These are phyloP conservation scores for Rhinolophus sinicus DNA, from an alignment of 2,113 vertebrate genomes.

Conservation along the genomic window DNA sequence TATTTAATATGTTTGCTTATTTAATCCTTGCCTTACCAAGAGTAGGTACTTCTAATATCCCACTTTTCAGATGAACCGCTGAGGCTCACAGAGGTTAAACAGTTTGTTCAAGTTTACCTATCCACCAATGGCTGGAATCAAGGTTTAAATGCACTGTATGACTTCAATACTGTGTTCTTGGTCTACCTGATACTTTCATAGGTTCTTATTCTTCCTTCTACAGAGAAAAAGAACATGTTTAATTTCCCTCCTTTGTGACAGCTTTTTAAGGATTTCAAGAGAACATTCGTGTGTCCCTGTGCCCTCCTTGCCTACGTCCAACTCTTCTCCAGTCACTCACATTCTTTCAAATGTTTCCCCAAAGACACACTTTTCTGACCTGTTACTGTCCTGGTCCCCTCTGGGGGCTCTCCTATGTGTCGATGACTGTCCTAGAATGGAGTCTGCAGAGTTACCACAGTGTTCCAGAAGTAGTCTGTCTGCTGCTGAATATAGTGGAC, in stretches of 20 bases:
- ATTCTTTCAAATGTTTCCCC: not conserved
- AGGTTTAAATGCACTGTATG: not conserved
- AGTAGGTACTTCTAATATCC: not conserved
- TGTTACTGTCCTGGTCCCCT: not conserved
- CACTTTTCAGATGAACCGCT: not conserved
- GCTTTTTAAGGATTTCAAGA: not conserved
- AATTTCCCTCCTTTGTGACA: not conserved
- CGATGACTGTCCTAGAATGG: not conserved
- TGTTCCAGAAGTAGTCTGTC: not conserved
- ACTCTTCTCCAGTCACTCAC: not conserved
- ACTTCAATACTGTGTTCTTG: not conserved
- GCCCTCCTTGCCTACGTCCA: not conserved
- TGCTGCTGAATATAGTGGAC: not conserved
- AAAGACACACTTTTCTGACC: not conserved
- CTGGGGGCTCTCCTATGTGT: not conserved
- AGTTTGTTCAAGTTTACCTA: not conserved
- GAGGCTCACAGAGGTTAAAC: not conserved
- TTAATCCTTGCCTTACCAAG: not conserved
- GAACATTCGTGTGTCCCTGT: not conserved
- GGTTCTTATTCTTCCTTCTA: not conserved
- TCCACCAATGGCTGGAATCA: not conserved
- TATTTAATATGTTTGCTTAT: not conserved
- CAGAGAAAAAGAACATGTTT: slow-evolving; percentile 4
- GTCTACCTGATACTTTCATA: not conserved
- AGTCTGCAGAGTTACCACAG: not conserved